phyloP scores from a whole-genome alignment of 2,888 invertebrate genomes.

The Eristalis intricaria region DNA sequence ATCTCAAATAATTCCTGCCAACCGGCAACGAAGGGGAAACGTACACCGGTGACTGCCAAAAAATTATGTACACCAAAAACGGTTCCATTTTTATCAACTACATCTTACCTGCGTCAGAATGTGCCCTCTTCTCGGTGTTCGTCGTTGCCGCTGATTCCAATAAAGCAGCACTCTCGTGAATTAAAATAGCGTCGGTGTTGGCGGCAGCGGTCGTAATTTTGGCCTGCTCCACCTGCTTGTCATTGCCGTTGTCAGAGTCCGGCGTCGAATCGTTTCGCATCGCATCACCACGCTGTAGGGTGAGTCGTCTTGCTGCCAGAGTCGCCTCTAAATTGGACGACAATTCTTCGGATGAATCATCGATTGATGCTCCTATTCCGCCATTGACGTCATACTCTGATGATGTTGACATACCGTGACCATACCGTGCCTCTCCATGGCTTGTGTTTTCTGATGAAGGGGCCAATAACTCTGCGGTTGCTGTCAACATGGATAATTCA shows the following conservation, averaged over 20 bases:
- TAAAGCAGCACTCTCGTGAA: slow-evolving; percentile 41
- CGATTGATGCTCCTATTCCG: slow-evolving; percentile 3
- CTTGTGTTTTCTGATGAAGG: slow-evolving; percentile 43
- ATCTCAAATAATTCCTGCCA: neutral
- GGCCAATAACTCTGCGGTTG: slow-evolving; percentile 11
- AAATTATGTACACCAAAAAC: slow-evolving; percentile 8
- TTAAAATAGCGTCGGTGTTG: neutral
- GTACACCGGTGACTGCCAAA: neutral
- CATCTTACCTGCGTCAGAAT: slow-evolving; percentile 65
- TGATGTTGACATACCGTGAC: neutral
- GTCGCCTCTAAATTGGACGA: slow-evolving; percentile 74
- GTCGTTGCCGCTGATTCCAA: slow-evolving; percentile 22
- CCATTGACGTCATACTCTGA: slow-evolving; percentile 53
- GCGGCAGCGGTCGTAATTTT: slow-evolving; percentile 57
- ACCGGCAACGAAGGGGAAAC: neutral
- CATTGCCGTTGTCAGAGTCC: slow-evolving; percentile 76
- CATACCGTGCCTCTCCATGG: slow-evolving; percentile 8
- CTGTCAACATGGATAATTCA: slow-evolving; percentile 28
- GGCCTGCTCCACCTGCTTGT: slow-evolving; percentile 55
- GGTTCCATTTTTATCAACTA: neutral
- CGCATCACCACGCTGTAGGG: slow-evolving; percentile 80
- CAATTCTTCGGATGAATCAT: slow-evolving; percentile 21
- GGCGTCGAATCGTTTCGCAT: slow-evolving; percentile 79
- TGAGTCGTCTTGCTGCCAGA: slow-evolving; percentile 78
- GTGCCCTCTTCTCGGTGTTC: slow-evolving; percentile 29